phyloP scores from a whole-genome alignment of 2,888 invertebrate genomes.

The Dasysyrphus tricinctus region DNA sequence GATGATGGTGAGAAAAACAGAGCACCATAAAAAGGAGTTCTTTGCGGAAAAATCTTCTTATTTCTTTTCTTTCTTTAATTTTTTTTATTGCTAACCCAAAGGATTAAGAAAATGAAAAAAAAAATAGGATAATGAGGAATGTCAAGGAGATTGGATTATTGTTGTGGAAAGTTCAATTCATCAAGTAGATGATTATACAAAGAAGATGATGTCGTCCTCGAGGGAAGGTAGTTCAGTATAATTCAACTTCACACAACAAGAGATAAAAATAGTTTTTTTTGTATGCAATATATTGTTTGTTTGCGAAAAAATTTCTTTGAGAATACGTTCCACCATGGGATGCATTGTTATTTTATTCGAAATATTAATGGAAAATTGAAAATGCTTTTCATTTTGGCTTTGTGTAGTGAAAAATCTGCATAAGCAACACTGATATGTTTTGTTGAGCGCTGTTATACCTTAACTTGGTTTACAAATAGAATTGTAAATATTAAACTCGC shows the following conservation, averaged over 20 bases:
- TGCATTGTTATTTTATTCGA: not conserved
- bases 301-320: not conserved
- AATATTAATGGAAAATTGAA: not conserved
- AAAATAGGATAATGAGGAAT: slow-evolving; percentile 62
- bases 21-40: slow-evolving; percentile 23
- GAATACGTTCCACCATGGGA: not conserved
- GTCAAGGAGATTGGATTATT: slow-evolving; percentile 69
- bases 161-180: slow-evolving; percentile 67
- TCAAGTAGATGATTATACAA: slow-evolving; percentile 26
- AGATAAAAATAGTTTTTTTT: not conserved
- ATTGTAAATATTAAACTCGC: no score
- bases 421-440: no score
- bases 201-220: not conserved
- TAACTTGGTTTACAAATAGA: no score
- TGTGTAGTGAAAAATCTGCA: not conserved
- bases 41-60: slow-evolving; percentile 38
- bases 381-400: not conserved
- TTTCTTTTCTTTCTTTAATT: slow-evolving; percentile 1
- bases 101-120: slow-evolving; percentile 28
- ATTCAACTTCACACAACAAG: slow-evolving; percentile 3
- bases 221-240: slow-evolving; percentile 8
- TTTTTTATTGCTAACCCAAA: slow-evolving; percentile 23
- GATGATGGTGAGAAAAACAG: slow-evolving; percentile 43
- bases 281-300: not conserved
- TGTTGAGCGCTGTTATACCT: no score